Evolutionary conservation across 2,888 invertebrate genomes (phyloP).

Genomic region (Palloptera scutellata): DNA sequence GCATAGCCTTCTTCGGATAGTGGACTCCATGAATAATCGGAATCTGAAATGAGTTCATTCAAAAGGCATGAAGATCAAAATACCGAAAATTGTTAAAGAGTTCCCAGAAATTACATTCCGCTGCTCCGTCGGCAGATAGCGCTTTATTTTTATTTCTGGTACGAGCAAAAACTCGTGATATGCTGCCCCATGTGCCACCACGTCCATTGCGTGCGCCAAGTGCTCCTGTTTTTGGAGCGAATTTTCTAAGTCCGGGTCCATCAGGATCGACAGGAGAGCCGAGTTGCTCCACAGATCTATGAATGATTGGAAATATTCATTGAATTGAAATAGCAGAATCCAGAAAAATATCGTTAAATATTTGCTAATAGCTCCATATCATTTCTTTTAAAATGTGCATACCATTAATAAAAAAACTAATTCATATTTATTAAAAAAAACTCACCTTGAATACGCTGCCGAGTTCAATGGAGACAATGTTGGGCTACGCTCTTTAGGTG

Average conservation of each 20-base stretch:
- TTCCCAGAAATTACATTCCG: conserved; percentile 67
- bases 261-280: conserved; percentile 80
- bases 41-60: conserved; percentile 41
- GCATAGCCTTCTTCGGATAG: conserved; percentile 63
- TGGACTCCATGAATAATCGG: conserved; percentile 63
- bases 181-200: conserved; percentile 88
- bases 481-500: conserved; percentile 84
- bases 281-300: conserved; percentile 75
- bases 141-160: conserved; percentile 83
- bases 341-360: not conserved
- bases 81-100: too few species aligned
- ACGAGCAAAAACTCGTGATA: conserved; percentile 87
- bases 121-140: conserved; percentile 62
- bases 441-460: conserved; percentile 75
- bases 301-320: not conserved
- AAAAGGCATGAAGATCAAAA: too few species aligned
- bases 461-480: conserved; percentile 82
- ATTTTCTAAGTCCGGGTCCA: conserved; percentile 65
- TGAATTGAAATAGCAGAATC: not conserved
- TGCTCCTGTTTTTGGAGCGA: conserved; percentile 60
- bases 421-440: too few species aligned
- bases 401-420: too few species aligned
- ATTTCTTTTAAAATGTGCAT: too few species aligned
- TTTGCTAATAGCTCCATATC: too few species aligned
- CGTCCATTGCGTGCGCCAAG: conserved; percentile 68